Conservation (phyloP, 2,113 vertebrate species). For the Gobius niger region DNA sequence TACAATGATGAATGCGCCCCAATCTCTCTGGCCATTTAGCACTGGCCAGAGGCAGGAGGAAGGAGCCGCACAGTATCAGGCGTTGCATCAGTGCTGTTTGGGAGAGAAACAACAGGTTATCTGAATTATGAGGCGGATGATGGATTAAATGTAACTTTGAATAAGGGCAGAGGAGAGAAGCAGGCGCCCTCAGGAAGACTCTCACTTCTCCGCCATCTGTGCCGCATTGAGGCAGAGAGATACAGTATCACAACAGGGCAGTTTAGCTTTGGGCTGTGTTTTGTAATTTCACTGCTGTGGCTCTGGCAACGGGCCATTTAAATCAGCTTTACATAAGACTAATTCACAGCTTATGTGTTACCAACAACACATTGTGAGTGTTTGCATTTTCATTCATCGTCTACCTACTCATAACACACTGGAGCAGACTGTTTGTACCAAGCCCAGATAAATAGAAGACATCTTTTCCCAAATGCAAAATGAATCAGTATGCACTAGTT, state of each 20-base stretch:
- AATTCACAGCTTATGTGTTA: not conserved
- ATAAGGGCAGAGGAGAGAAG: slow-evolving; percentile 28
- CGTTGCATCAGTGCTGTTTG: slow-evolving; percentile 56
- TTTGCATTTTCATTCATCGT: not conserved
- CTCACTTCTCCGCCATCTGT: slow-evolving; percentile 74
- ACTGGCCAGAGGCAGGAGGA: slow-evolving; percentile 43
- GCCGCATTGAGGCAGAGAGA: slow-evolving; percentile 57
- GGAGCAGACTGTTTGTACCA: not conserved
- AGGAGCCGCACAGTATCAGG: slow-evolving; percentile 46
- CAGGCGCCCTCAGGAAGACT: slow-evolving; percentile 54
- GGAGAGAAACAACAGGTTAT: slow-evolving; percentile 24
- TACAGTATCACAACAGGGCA: slow-evolving; percentile 18
- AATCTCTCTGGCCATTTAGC: slow-evolving; percentile 70
- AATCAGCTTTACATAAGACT: slow-evolving; percentile 7
- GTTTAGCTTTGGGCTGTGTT: slow-evolving; percentile 20
- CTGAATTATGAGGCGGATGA: slow-evolving; percentile 14
- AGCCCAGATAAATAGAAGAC: not conserved
- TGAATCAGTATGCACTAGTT: not conserved
- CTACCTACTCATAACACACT: not conserved
- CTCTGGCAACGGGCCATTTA: slow-evolving; percentile 24
- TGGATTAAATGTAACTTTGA: slow-evolving; percentile 33
- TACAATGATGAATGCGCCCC: slow-evolving; percentile 74
- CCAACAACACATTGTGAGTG: not conserved
- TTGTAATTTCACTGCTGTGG: slow-evolving; percentile 22
- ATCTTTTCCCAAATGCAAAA: not conserved